phyloP scores from a whole-genome alignment of 2,797 vertebrate species.

The Pitangus sulphuratus region DNA sequence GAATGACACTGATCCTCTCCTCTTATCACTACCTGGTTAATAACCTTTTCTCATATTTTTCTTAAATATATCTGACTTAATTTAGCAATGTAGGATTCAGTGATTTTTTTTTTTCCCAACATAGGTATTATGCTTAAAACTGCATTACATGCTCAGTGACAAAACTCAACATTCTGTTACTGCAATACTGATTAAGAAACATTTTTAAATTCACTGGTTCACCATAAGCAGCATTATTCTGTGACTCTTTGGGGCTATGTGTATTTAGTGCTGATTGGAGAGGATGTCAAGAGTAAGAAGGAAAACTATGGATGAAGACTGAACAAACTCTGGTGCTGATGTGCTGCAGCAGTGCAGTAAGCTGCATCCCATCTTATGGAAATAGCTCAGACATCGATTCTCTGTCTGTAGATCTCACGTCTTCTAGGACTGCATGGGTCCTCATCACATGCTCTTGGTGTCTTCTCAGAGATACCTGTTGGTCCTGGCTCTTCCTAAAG shows the following conservation, averaged over 20 bases:
- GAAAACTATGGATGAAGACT: background rate
- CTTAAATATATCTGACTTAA: background rate
- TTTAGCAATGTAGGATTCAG: background rate
- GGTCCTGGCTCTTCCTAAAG: background rate
- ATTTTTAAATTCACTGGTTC: background rate
- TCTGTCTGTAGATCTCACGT: background rate
- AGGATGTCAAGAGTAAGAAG: background rate
- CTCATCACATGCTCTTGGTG: rapidly evolving
- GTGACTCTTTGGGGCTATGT: background rate
- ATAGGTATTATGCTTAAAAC: background rate
- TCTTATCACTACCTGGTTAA: background rate
- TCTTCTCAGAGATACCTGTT: background rate
- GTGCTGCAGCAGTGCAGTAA: background rate
- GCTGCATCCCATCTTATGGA: background rate
- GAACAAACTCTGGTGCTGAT: background rate
- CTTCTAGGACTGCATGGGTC: background rate
- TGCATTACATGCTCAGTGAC: background rate
- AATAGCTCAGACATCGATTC: rapidly evolving
- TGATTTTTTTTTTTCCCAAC: rapidly evolving
- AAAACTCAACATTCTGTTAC: background rate
- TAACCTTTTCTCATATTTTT: background rate
- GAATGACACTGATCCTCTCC: background rate
- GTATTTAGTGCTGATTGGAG: background rate
- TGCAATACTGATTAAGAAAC: background rate
- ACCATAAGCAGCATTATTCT: background rate